These are phyloP conservation scores for Aphelenchoides fujianensis DNA, from an alignment of 1,140 invertebrate species.

Conservation along the genomic window DNA sequence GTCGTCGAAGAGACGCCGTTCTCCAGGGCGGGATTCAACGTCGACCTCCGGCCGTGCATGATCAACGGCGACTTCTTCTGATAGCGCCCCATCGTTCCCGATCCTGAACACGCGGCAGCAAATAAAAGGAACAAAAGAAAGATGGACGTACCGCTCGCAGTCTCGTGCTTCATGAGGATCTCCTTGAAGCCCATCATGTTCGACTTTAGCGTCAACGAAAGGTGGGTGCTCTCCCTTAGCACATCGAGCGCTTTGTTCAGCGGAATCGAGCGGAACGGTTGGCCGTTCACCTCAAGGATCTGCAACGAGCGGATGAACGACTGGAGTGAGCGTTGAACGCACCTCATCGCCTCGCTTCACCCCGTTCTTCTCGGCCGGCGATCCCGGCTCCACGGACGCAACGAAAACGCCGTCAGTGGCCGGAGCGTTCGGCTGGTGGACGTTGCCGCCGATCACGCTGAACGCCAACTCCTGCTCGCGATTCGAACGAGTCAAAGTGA, in stretches of 20 bases:
- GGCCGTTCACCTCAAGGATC: constrained; percentile 91
- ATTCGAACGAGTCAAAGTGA: constrained; percentile 83
- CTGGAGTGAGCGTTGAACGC: neutral
- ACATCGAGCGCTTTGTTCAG: constrained; percentile 85
- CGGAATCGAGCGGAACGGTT: constrained; percentile 86
- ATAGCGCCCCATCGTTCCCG: constrained; percentile 34
- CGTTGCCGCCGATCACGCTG: constrained; percentile 74
- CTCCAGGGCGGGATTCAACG: constrained; percentile 28
- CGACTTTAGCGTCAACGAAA: constrained; percentile 92
- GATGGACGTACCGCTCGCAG: neutral
- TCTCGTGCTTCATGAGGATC: constrained; percentile 31
- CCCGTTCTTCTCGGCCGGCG: constrained; percentile 91
- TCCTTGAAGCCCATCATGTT: constrained; percentile 74
- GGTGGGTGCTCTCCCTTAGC: constrained; percentile 84
- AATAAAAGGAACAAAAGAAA: neutral
- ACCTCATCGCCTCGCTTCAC: constrained; percentile 90
- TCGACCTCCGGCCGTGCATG: constrained; percentile 22
- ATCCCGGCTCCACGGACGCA: constrained; percentile 82
- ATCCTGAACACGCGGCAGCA: constrained; percentile 26
- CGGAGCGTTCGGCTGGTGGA: constrained; percentile 69
- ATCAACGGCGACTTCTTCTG: constrained; percentile 40
- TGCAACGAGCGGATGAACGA: constrained; percentile 13
- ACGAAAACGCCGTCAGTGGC: constrained; percentile 82
- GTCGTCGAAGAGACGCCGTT: constrained; percentile 1
- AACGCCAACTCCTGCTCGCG: constrained; percentile 89